These are phyloP conservation scores for Antechinus flavipes DNA, from an alignment of 2,113 vertebrate genomes.

Conservation along the genomic window DNA sequence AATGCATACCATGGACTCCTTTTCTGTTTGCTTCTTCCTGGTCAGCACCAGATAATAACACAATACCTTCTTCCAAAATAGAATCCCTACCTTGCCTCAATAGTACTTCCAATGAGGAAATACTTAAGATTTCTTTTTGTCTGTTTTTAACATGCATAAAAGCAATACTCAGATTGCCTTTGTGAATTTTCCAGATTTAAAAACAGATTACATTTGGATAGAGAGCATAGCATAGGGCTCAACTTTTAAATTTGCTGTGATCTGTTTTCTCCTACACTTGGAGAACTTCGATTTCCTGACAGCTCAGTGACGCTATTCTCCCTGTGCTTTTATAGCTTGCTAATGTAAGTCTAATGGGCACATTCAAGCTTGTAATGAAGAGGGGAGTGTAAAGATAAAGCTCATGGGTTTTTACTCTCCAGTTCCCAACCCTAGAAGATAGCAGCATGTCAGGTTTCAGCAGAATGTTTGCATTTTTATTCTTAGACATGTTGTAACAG, in stretches of 20 bases:
- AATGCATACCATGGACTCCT: constrained; percentile 48
- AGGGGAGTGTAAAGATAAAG: not conserved
- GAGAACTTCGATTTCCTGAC: constrained; percentile 50
- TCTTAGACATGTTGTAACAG: constrained; percentile 5
- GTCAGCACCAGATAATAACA: constrained; percentile 64
- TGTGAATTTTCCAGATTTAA: constrained; percentile 58
- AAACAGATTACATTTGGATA: constrained; percentile 15
- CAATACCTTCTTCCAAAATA: constrained; percentile 53
- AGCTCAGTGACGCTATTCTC: constrained; percentile 34
- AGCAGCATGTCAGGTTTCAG: constrained; percentile 6
- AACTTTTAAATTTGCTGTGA: constrained; percentile 37
- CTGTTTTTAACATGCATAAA: constrained; percentile 59
- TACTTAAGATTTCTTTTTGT: constrained; percentile 41
- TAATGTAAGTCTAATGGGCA: constrained; percentile 59
- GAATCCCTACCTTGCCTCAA: constrained; percentile 50
- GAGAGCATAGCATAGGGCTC: constrained; percentile 7
- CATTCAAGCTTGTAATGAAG: constrained; percentile 58
- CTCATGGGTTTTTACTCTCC: constrained; percentile 27
- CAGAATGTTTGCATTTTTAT: constrained; percentile 51
- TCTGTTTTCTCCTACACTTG: not conserved
- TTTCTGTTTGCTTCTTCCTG: constrained; percentile 64
- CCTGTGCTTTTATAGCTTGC: constrained; percentile 35
- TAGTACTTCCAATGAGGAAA: constrained; percentile 33
- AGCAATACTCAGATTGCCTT: constrained; percentile 33
- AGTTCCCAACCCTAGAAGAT: constrained; percentile 26